Evolutionary conservation across 2,888 invertebrate genomes (phyloP).

Genomic region (Onthophagus sagittarius): DNA sequence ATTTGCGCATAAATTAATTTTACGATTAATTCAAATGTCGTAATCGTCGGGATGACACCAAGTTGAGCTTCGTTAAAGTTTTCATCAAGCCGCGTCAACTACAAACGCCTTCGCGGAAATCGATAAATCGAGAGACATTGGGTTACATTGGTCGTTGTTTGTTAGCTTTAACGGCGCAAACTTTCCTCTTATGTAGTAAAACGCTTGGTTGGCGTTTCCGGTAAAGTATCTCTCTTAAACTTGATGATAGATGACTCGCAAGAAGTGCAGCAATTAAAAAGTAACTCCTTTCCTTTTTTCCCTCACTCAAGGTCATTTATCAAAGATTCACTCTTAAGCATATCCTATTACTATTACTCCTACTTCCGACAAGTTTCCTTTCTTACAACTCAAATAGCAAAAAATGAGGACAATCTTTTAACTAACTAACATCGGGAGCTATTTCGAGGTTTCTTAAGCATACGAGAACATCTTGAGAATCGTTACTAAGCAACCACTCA

Average conservation of each 20-base stretch:
- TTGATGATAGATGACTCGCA: not conserved
- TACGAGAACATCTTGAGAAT: no score
- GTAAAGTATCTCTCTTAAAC: not conserved
- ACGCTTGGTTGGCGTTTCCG: not conserved
- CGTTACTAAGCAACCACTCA: no score
- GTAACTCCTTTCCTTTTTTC: not conserved
- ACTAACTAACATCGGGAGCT: no score
- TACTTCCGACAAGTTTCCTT: not conserved
- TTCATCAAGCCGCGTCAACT: not conserved
- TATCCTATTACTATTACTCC: not conserved
- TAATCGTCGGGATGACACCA: not conserved
- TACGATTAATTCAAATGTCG: not conserved
- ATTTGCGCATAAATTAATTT: constrained; percentile 11
- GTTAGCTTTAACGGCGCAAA: constrained; percentile 11
- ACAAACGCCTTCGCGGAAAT: not conserved
- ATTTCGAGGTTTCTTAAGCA: no score
- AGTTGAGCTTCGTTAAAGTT: not conserved
- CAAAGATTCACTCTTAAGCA: not conserved
- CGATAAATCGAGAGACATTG: not conserved
- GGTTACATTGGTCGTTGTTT: not conserved
- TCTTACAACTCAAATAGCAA: no score
- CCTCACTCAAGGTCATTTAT: not conserved
- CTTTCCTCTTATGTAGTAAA: not conserved
- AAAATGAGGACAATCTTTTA: no score
- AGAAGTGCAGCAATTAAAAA: not conserved